Evolutionary conservation across 2,888 invertebrate species (phyloP).

Genomic region (Cloeon dipterum): DNA sequence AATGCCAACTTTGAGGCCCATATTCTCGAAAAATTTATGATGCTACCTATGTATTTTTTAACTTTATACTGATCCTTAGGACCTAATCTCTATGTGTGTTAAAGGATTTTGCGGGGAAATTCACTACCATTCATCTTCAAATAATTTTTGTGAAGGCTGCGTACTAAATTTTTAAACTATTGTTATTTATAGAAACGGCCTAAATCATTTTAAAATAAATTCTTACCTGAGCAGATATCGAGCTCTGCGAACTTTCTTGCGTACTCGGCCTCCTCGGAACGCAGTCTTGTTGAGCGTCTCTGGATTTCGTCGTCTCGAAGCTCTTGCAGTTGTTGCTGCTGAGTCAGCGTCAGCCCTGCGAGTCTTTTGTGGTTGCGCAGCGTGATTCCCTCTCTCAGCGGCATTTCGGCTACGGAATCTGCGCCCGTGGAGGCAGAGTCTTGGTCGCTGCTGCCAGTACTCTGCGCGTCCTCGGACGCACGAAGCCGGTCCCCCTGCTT

Average conservation of each 20-base stretch:
- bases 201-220: no score
- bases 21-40: no score
- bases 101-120: no score
- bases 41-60: no score
- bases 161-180: no score
- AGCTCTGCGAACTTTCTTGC: background rate
- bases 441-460: conserved; percentile 3
- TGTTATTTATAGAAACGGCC: no score
- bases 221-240: no score
- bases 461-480: conserved; percentile 1
- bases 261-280: background rate
- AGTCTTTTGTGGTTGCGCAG: conserved; percentile 36
- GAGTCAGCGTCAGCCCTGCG: conserved; percentile 8
- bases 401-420: background rate
- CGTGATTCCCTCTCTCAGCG: conserved; percentile 24
- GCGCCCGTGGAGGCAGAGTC: conserved; percentile 3
- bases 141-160: no score
- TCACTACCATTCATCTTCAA: no score
- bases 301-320: conserved; percentile 7
- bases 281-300: conserved; percentile 2
- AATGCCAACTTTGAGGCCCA: no score
- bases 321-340: conserved; percentile 4
- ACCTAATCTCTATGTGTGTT: no score
- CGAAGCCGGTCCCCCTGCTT: background rate
- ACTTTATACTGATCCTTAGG: no score